Evolutionary conservation across 2,888 invertebrate genomes (phyloP).

Genomic region (Drosophila greeni): DNA sequence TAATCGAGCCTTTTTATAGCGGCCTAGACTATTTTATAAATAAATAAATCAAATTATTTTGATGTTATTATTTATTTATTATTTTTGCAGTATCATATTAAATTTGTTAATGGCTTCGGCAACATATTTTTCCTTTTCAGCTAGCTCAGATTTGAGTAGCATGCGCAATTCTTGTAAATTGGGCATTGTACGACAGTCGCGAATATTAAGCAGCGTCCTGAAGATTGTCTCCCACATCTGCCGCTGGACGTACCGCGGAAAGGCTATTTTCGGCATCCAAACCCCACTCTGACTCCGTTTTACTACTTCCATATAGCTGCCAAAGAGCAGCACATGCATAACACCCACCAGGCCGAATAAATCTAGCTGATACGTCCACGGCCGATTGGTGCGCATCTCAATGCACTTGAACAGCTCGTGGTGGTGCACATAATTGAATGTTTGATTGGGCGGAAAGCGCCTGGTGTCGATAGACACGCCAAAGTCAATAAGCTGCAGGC

Average conservation of each 20-base stretch:
- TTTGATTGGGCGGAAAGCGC: constrained; percentile 87
- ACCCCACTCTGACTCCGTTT: constrained; percentile 78
- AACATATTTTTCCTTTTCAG: constrained; percentile 74
- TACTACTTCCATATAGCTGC: constrained; percentile 91
- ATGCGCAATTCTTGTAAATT: constrained; percentile 81
- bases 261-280: constrained; percentile 75
- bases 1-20: too few relatives aligned
- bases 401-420: constrained; percentile 90
- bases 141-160: constrained; percentile 73
- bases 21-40: background rate
- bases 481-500: constrained; percentile 93
- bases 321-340: constrained; percentile 91
- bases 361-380: constrained; percentile 97
- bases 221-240: constrained; percentile 90
- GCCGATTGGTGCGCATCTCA: constrained; percentile 93
- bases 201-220: constrained; percentile 88
- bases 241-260: constrained; percentile 83
- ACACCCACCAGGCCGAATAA: constrained; percentile 93
- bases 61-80: background rate
- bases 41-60: background rate
- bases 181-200: constrained; percentile 87
- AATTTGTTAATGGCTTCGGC: constrained; percentile 74
- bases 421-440: constrained; percentile 83
- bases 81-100: constrained; percentile 53
- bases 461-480: constrained; percentile 96